Percentiles rank a stretch among this genome's conserved stretches.
Conservation (phyloP, 2,888 invertebrate species). For the Eumacrocentrus americanus region DNA sequence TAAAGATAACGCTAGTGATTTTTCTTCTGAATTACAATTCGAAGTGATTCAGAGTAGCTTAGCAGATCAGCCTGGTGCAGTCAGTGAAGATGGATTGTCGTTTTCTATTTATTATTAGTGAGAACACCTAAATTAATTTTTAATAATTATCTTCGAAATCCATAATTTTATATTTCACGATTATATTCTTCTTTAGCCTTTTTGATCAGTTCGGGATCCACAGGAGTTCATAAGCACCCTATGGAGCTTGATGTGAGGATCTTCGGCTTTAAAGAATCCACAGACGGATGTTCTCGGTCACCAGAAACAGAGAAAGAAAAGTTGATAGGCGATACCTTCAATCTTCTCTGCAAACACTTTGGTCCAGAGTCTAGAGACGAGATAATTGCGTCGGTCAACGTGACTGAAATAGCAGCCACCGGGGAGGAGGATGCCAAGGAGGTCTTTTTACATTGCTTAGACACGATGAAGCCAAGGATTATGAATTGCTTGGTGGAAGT, state of each 20-base stretch:
- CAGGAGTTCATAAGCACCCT: background rate
- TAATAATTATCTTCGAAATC: constrained; percentile 9
- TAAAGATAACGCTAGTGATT: constrained; percentile 24
- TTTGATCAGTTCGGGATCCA: constrained; percentile 18
- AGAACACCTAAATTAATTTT: background rate
- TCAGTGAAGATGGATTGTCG: constrained; percentile 18
- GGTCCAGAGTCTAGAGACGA: constrained; percentile 24
- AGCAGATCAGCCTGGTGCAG: too few species aligned
- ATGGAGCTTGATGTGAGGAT: background rate
- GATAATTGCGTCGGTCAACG: constrained; percentile 6
- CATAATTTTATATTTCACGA: too few species aligned
- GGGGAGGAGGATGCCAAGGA: constrained; percentile 13
- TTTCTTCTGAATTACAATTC: background rate
- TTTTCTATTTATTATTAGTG: constrained; percentile 1
- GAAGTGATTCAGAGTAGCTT: background rate
- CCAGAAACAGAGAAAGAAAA: constrained; percentile 20
- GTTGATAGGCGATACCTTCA: constrained; percentile 22
- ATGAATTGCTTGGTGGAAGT: constrained; percentile 27
- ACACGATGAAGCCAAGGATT: constrained; percentile 30
- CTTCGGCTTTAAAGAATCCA: constrained; percentile 7
- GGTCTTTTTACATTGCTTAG: constrained; percentile 13
- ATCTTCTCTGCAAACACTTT: constrained; percentile 21
- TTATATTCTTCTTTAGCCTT: constrained; percentile 12
- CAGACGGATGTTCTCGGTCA: constrained; percentile 21
- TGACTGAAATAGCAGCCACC: background rate